A percentile compares a stretch with the other conserved stretches of the same genome.
Evolutionary conservation across 2,113 vertebrate genomes (phyloP).

Genomic region (Hyaena hyaena): DNA sequence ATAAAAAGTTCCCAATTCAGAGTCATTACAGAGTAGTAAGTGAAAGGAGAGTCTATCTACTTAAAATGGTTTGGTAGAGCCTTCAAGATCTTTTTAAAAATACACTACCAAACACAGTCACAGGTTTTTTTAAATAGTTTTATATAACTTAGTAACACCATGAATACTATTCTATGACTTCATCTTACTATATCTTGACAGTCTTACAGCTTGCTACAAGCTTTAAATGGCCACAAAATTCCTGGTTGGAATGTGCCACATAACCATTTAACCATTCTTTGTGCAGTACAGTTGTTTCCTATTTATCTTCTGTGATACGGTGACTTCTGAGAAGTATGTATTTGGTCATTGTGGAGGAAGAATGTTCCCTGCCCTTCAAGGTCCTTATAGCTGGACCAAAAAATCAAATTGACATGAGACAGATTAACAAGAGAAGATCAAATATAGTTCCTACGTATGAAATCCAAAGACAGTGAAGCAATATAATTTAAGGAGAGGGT

Average conservation of each 20-base stretch:
- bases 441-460: not conserved
- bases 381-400: not conserved
- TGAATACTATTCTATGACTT: not conserved
- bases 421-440: not conserved
- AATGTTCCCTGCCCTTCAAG: not conserved
- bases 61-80: not conserved
- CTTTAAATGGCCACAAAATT: not conserved
- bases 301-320: not conserved
- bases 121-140: not conserved
- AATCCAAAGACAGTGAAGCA: not conserved
- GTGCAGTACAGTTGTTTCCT: not conserved
- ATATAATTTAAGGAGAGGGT: not conserved
- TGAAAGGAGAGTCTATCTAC: not conserved
- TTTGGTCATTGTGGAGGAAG: not conserved
- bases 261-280: not conserved
- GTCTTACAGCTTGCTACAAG: not conserved
- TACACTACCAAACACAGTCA: not conserved
- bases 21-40: not conserved
- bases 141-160: not conserved
- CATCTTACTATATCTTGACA: not conserved
- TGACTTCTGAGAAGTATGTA: not conserved
- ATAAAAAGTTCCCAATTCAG: not conserved
- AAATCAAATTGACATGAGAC: not conserved
- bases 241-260: not conserved
- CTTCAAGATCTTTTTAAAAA: not conserved